Conservation (phyloP, 2,888 invertebrate genomes). For the Lasioglossum villosulum region DNA sequence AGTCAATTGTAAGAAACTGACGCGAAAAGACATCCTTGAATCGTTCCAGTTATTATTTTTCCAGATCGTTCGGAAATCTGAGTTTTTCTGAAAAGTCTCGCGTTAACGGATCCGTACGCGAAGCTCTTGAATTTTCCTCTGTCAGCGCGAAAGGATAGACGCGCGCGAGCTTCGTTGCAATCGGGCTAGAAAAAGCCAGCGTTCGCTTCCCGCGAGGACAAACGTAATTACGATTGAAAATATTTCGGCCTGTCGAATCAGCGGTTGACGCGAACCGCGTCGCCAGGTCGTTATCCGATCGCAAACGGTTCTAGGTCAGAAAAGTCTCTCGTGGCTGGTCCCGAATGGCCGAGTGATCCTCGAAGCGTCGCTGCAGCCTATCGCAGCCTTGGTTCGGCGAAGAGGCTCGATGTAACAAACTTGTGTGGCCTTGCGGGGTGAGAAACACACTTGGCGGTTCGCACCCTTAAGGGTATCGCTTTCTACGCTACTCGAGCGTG, state of each 20-base stretch:
- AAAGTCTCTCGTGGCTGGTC: not conserved
- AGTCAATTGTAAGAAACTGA: too few species aligned
- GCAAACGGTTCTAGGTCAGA: slow-evolving; percentile 2
- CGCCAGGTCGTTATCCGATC: not conserved
- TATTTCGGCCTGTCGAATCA: not conserved
- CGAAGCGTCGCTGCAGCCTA: slow-evolving; percentile 12
- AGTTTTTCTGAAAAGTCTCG: too few species aligned
- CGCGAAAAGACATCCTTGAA: too few species aligned
- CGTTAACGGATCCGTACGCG: too few species aligned
- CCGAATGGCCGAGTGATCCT: slow-evolving; percentile 1
- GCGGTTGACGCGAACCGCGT: not conserved
- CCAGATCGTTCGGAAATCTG: too few species aligned
- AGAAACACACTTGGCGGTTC: slow-evolving; percentile 13
- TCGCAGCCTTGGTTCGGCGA: not conserved
- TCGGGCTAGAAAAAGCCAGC: too few species aligned
- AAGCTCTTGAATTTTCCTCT: too few species aligned
- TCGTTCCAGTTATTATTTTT: too few species aligned
- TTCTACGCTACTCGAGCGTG: not conserved
- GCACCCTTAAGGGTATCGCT: slow-evolving; percentile 1
- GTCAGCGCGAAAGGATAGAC: too few species aligned
- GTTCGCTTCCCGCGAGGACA: too few species aligned
- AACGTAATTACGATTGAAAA: not conserved
- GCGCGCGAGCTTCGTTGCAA: too few species aligned
- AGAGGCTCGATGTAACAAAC: not conserved
- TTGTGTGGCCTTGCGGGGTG: slow-evolving; percentile 2